Percentiles rank a stretch among this genome's conserved stretches.
Conservation (phyloP, 2,888 invertebrate species). For the Pheosia gnoma region DNA sequence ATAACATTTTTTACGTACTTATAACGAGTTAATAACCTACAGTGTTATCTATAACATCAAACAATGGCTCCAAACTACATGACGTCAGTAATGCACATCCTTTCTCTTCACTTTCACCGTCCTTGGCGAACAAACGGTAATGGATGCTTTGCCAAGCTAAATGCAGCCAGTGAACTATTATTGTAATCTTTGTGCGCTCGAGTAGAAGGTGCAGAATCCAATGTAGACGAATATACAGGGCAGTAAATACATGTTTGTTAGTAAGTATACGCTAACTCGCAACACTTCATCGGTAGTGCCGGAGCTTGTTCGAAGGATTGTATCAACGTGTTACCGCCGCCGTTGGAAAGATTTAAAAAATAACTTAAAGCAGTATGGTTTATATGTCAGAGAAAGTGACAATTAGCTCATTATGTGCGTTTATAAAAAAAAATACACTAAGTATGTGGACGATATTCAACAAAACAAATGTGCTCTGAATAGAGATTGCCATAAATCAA, state of each 20-base stretch:
- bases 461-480: conserved; percentile 7
- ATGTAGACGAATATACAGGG: conserved; percentile 11
- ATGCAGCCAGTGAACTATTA: conserved; percentile 17
- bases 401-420: conserved; percentile 24
- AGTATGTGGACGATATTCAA: conserved; percentile 19
- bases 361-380: conserved; percentile 18
- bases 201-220: conserved; percentile 27
- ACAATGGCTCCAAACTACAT: conserved; percentile 39
- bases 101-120: conserved; percentile 79
- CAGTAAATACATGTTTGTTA: conserved; percentile 20
- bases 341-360: conserved; percentile 21
- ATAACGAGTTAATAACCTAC: not conserved
- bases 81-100: conserved; percentile 67
- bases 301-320: conserved; percentile 28
- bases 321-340: conserved; percentile 32
- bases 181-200: conserved; percentile 18
- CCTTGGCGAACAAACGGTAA: conserved; percentile 67
- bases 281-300: conserved; percentile 40
- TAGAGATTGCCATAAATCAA: not conserved
- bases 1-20: not conserved
- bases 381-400: conserved; percentile 36
- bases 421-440: conserved; percentile 29
- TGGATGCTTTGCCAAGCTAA: conserved; percentile 37
- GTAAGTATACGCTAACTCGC: conserved; percentile 25
- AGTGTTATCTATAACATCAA: conserved; percentile 2